Base-by-base conservation (phyloP, 2,113 vertebrate species). In the Calypte anna region DNA sequence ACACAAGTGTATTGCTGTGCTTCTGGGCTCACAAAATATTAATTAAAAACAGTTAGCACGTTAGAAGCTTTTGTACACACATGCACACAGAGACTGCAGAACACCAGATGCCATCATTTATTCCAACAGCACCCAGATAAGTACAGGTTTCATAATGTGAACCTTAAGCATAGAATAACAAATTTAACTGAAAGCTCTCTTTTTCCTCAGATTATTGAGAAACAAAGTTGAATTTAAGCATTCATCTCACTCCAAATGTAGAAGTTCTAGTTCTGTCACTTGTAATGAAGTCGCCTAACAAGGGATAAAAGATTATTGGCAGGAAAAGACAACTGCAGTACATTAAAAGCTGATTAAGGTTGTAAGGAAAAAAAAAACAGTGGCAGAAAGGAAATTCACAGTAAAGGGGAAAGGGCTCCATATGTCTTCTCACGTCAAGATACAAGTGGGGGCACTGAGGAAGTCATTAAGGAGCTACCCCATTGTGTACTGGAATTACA, bases 261-360 rank as follows among this genome's bases (percentile, higher is more conserved):
- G 6, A 81, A 68, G 64, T 87, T 93, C 81, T 79, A 61, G 40
- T 79, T 90, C 92, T 95, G 93, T 95, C 95, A 78, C 93, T 96
- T 96, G 88, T 92, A 96, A 95, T 57, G 94, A 96, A 92, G 88
- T 64, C 27, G 31, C 90, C 94, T 98, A 98, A 98, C 97, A 96
- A 97, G 97, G 96, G 96, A 96, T 97, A 97, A 98, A 95, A 92
- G 92, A 98, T 98, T 96, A 97, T 94, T 97, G 96, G 96, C 93
- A 93, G 86, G 79, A 96, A 91, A 86, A 97, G 96, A 96, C 86
- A 97, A 94, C 81, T 93, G 90, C 92, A 96, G 95, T 95, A 94
- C 97, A 98, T 98, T 98, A 97, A 97, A 98, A 97, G 96, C 95
- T 98, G 97, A 98, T 98, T 98, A 98, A 97, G 95, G 95, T 96